These are phyloP conservation scores for Crotalus viridis DNA, from an alignment of 2,113 vertebrate species.

Conservation along the genomic window DNA sequence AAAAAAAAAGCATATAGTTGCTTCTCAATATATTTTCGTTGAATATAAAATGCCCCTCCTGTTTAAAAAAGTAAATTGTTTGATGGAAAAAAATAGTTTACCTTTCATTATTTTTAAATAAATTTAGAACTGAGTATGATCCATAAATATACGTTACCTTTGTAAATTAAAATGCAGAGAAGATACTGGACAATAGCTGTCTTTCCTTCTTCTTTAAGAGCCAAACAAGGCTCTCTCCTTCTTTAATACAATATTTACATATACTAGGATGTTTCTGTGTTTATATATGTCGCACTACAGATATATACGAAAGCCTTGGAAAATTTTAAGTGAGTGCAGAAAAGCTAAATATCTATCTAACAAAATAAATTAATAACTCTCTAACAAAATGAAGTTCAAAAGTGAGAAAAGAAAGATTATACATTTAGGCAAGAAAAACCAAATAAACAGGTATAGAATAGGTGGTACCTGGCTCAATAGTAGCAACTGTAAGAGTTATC, in stretches of 20 bases:
- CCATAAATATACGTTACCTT: neutral
- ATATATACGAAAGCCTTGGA: neutral
- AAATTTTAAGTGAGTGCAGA: neutral
- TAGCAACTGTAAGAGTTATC: no score
- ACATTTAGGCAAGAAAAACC: no score
- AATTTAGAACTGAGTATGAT: neutral
- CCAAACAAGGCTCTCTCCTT: neutral
- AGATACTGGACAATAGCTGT: neutral
- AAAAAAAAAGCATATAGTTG: neutral
- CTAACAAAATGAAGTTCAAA: no score
- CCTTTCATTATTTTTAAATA: neutral
- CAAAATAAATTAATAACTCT: no score
- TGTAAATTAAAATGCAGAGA: neutral
- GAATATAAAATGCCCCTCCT: neutral
- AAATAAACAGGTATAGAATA: no score
- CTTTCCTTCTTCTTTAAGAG: neutral
- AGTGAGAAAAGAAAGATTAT: no score
- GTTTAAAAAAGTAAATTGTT: neutral
- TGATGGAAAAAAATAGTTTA: neutral
- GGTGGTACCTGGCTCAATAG: no score
- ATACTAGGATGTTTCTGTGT: neutral
- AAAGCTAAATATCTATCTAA: neutral
- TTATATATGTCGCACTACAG: neutral
- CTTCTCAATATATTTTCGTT: neutral
- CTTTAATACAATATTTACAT: neutral